Conservation (phyloP, 2,888 invertebrate genomes). For the Amphipyra berbera region DNA sequence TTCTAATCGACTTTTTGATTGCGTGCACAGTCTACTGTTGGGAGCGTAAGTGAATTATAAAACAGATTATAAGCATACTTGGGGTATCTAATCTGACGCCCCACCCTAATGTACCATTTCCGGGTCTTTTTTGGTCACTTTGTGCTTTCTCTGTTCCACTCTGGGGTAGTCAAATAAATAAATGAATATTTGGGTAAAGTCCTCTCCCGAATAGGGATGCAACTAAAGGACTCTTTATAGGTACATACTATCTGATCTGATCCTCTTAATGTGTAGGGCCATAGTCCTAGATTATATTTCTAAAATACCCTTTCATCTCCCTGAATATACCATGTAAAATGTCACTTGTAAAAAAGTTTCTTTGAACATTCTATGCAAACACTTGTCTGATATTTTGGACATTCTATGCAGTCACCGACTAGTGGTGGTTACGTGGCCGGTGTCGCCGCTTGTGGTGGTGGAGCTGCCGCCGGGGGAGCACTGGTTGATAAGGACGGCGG, state of each 20-base stretch:
- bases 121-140: neutral
- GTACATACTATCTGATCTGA: too few species aligned
- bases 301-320: too few species aligned
- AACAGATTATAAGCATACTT: conserved; percentile 41
- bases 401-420: conserved; percentile 78
- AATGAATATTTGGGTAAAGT: too few species aligned
- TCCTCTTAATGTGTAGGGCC: too few species aligned
- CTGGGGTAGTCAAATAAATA: too few species aligned
- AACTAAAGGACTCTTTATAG: too few species aligned
- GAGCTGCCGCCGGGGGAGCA: conserved; percentile 69
- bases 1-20: conserved; percentile 90
- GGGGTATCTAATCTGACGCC: conserved; percentile 60
- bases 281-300: too few species aligned
- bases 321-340: too few species aligned
- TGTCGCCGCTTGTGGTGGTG: conserved; percentile 73
- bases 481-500: conserved; percentile 81
- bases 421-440: conserved; percentile 80
- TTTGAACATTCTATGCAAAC: too few species aligned
- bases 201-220: too few species aligned
- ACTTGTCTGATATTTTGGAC: conserved; percentile 6
- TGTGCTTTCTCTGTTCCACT: neutral
- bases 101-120: conserved; percentile 1
- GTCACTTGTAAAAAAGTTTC: too few species aligned
- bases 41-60: conserved; percentile 66
- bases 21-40: conserved; percentile 80